Conservation (phyloP, 2,888 invertebrate genomes). For the Thelaira solivaga region DNA sequence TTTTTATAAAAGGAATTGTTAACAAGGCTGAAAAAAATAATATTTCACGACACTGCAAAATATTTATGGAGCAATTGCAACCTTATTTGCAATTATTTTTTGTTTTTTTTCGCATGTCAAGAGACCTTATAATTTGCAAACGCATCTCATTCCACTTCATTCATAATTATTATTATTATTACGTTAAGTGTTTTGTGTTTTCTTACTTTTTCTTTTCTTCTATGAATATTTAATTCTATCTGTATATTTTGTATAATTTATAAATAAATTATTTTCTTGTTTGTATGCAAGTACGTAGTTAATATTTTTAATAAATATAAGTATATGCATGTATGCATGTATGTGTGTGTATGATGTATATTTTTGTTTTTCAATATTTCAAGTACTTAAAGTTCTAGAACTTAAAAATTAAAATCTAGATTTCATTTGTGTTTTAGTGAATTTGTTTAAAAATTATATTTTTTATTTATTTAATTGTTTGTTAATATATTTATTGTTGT, state of each 20-base stretch:
- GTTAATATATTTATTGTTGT: slow-evolving; percentile 55
- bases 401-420: slow-evolving; percentile 54
- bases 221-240: too few relatives aligned
- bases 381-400: slow-evolving; percentile 57
- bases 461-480: too few relatives aligned
- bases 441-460: slow-evolving; percentile 35
- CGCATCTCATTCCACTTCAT: background rate
- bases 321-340: too few relatives aligned
- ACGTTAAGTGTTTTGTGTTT: background rate
- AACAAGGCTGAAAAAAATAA: too few relatives aligned
- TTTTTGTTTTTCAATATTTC: slow-evolving; percentile 37
- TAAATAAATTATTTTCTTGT: slow-evolving; percentile 46
- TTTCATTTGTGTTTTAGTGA: slow-evolving; percentile 39
- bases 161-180: slow-evolving; percentile 13
- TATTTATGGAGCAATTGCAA: too few relatives aligned
- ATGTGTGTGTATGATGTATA: slow-evolving; percentile 64
- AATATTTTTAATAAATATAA: too few relatives aligned
- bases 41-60: too few relatives aligned
- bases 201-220: background rate
- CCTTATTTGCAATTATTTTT: too few relatives aligned
- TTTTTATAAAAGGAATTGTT: too few relatives aligned
- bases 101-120: background rate
- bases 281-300: slow-evolving; percentile 21
- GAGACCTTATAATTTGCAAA: background rate
- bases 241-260: slow-evolving; percentile 54